phyloP scores from a whole-genome alignment of 1,140 invertebrate genomes.

The Aphelenchoides fujianensis region DNA sequence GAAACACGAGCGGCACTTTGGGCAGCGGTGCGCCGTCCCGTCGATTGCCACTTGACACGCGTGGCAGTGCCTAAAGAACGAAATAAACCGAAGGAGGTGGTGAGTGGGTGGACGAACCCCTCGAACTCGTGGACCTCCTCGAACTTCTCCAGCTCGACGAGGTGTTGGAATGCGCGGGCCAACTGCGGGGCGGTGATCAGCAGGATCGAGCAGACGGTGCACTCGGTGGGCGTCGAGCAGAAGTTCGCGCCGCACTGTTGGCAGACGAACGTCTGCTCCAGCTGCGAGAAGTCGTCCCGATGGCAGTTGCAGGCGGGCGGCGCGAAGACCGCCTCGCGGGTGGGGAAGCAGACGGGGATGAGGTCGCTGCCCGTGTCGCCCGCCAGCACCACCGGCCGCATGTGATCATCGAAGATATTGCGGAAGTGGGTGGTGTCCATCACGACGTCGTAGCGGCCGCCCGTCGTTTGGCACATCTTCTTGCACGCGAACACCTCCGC shows the following conservation, averaged over 20 bases:
- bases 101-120: neutral
- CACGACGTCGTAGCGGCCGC: constrained; percentile 78
- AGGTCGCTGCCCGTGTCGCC: constrained; percentile 72
- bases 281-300: constrained; percentile 67
- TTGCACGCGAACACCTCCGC: constrained; percentile 90
- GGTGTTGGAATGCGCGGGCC: constrained; percentile 72
- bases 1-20: constrained; percentile 12
- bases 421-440: constrained; percentile 86
- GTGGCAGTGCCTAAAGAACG: constrained; percentile 8
- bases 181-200: constrained; percentile 95
- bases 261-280: constrained; percentile 77
- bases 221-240: constrained; percentile 94
- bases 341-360: constrained; percentile 83
- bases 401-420: constrained; percentile 69
- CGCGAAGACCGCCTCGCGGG: constrained; percentile 61
- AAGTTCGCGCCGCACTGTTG: constrained; percentile 94
- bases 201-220: constrained; percentile 86
- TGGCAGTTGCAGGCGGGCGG: constrained; percentile 76
- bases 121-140: constrained; percentile 2
- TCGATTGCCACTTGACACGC: neutral
- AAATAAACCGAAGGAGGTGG: too few relatives aligned
- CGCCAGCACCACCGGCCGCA: constrained; percentile 77
- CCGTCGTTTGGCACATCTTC: constrained; percentile 77
- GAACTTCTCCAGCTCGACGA: constrained; percentile 16
- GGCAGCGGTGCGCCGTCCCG: neutral